These are phyloP conservation scores for Patella pellucida DNA, from an alignment of 2,888 invertebrate species.

Conservation along the genomic window DNA sequence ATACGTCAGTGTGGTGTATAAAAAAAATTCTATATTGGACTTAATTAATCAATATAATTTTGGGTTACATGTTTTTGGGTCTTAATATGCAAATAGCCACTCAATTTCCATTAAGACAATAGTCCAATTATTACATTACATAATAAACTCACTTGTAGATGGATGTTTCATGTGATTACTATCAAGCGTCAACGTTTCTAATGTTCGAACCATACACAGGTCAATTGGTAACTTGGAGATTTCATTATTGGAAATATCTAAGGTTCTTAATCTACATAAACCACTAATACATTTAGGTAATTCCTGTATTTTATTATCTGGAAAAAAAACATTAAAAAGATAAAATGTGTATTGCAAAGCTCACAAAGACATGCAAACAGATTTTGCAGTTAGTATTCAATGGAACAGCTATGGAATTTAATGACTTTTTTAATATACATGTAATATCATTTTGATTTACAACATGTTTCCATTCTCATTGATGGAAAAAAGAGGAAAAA, in stretches of 20 bases:
- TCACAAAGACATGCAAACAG: background rate
- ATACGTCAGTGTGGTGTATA: no score
- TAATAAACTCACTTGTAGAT: constrained; percentile 67
- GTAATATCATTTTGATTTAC: no score
- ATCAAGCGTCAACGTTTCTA: constrained; percentile 78
- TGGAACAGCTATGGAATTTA: no score
- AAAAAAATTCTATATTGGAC: no score
- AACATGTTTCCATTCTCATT: no score
- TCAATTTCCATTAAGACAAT: background rate
- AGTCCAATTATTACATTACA: background rate
- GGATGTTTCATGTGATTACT: constrained; percentile 78
- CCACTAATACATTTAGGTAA: constrained; percentile 56
- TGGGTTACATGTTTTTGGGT: background rate
- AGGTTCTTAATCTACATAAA: constrained; percentile 52
- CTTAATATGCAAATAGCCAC: background rate
- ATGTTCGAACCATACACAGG: constrained; percentile 78
- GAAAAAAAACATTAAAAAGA: background rate
- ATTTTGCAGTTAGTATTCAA: no score
- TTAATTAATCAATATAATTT: background rate
- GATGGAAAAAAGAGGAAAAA: no score
- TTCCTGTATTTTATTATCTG: constrained; percentile 63
- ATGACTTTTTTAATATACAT: no score
- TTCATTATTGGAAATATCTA: constrained; percentile 64
- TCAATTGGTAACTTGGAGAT: constrained; percentile 72
- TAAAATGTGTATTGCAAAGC: background rate